phyloP scores from a whole-genome alignment of 2,113 vertebrate genomes.

The Cynopterus brachyotis region DNA sequence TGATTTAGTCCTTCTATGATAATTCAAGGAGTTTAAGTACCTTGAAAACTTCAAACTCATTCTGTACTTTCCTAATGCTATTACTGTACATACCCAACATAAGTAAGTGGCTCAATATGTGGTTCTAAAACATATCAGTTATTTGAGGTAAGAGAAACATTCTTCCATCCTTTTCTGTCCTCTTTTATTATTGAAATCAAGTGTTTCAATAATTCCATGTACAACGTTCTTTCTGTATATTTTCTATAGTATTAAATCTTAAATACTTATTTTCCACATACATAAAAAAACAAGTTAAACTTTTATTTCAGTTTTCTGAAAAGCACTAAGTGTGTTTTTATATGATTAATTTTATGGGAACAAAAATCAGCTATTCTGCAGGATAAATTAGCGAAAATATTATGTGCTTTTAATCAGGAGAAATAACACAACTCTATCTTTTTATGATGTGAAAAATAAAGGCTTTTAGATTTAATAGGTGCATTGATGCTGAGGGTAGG shows the following conservation, averaged over 20 bases:
- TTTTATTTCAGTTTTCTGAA: neutral
- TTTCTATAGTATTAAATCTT: neutral
- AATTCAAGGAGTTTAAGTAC: neutral
- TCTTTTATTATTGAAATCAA: neutral
- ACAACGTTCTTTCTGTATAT: neutral
- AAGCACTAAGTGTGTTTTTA: neutral
- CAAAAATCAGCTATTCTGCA: neutral
- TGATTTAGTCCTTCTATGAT: neutral
- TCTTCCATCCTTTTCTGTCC: neutral
- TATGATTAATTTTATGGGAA: conserved; percentile 35
- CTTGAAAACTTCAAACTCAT: neutral
- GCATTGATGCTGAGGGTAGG: conserved; percentile 31
- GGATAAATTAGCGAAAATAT: conserved; percentile 22
- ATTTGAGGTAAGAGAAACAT: neutral
- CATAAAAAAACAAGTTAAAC: neutral
- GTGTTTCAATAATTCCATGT: neutral
- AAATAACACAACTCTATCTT: conserved; percentile 60
- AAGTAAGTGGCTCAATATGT: neutral
- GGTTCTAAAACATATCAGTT: neutral
- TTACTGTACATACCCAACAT: neutral
- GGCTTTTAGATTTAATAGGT: conserved; percentile 66
- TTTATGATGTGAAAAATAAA: conserved; percentile 76
- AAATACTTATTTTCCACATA: neutral
- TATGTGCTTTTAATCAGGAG: conserved; percentile 64
- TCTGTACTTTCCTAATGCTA: neutral